Evolutionary conservation across 2,888 invertebrate genomes (phyloP).

Genomic region (Spialia ferax): DNA sequence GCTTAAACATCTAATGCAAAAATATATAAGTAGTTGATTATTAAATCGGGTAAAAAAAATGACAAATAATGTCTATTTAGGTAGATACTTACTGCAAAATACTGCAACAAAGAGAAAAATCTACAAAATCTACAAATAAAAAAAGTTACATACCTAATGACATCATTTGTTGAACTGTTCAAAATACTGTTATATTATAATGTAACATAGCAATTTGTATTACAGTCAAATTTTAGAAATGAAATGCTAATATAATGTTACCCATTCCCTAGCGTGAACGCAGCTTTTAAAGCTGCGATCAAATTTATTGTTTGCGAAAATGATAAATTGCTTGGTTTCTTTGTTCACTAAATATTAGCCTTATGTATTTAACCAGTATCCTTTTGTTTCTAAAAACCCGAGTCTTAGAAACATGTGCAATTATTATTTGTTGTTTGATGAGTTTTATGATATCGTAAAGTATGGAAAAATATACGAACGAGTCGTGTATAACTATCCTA

Average conservation of each 20-base stretch:
- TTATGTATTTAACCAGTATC: conserved; percentile 15
- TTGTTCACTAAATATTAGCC: conserved; percentile 31
- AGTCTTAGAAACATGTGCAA: not conserved
- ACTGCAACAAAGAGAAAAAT: no score
- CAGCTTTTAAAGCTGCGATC: conserved; percentile 32
- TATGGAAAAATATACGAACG: not conserved
- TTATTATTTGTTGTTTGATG: not conserved
- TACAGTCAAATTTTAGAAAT: not conserved
- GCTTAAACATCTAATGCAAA: no score
- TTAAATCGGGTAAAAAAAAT: no score
- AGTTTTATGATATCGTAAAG: not conserved
- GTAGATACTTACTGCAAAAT: no score
- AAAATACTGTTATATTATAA: not conserved
- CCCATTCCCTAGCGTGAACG: conserved; percentile 19
- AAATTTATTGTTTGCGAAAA: conserved; percentile 34
- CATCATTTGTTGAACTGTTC: not conserved
- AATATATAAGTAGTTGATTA: no score
- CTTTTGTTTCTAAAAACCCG: conserved; percentile 10
- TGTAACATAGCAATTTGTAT: conserved; percentile 12
- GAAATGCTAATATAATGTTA: not conserved
- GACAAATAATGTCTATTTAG: no score
- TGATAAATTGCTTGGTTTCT: conserved; percentile 29
- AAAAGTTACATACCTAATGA: no score
- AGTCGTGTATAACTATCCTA: no score
- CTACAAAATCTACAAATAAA: no score